Percentiles rank a stretch among this genome's conserved stretches.
phyloP scores from a whole-genome alignment of 2,797 vertebrate species.

The Neosilurus hyrtlii region DNA sequence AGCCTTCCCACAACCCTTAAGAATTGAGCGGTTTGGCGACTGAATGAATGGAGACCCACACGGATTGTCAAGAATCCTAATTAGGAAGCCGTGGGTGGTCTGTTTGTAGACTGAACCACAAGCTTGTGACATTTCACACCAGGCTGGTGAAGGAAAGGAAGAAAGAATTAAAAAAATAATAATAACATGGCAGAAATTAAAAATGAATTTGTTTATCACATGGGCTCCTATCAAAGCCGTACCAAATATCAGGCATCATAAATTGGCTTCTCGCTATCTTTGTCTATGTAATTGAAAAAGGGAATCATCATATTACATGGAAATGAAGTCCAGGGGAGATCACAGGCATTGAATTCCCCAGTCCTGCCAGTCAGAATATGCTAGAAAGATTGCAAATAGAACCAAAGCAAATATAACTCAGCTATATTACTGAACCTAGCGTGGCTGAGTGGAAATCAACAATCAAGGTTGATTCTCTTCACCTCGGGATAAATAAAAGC shows the following conservation, averaged over 20 bases:
- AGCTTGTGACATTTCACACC: conserved; percentile 80
- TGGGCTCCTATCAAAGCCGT: conserved; percentile 75
- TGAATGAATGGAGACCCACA: conserved; percentile 49
- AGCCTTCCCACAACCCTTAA: no score
- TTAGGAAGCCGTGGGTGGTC: conserved; percentile 69
- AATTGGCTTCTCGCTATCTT: conserved; percentile 72
- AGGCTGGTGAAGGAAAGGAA: conserved; percentile 64
- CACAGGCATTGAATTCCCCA: conserved; percentile 48
- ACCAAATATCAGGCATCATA: conserved; percentile 68
- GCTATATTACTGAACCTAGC: not conserved
- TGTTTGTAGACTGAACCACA: conserved; percentile 65
- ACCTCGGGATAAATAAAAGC: conserved; percentile 51
- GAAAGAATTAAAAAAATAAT: not conserved
- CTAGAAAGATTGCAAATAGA: conserved; percentile 40
- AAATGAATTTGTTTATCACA: conserved; percentile 77
- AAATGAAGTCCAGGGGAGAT: conserved; percentile 59
- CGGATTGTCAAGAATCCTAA: conserved; percentile 71
- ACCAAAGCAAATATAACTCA: no score
- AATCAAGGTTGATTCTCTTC: conserved; percentile 43
- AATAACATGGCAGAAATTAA: conserved; percentile 69
- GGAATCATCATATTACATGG: conserved; percentile 59
- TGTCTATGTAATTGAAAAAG: conserved; percentile 69
- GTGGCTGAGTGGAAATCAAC: conserved; percentile 30
- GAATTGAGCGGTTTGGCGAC: no score
- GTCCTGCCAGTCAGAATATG: conserved; percentile 51